These are phyloP conservation scores for Hemithea aestivaria DNA, from an alignment of 2,888 invertebrate genomes.

Conservation along the genomic window DNA sequence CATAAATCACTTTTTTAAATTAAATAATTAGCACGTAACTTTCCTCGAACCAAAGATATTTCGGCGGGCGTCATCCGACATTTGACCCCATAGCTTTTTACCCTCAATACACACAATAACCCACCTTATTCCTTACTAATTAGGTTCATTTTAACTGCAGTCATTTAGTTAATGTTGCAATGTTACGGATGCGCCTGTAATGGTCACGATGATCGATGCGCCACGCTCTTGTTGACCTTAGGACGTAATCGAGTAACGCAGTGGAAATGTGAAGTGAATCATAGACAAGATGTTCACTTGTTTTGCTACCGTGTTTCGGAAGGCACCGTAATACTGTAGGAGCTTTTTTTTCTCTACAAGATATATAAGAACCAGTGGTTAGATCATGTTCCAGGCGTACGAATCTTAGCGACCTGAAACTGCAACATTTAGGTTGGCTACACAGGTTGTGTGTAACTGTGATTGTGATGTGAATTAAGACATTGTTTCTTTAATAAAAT, in stretches of 20 bases:
- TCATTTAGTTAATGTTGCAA: slow-evolving; percentile 18
- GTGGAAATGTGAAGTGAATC: slow-evolving; percentile 5
- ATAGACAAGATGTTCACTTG: too few species aligned
- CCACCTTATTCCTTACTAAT: slow-evolving; percentile 5
- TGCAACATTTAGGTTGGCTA: too few species aligned
- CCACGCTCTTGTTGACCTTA: slow-evolving; percentile 28
- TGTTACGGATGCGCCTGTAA: slow-evolving; percentile 18
- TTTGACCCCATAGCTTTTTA: slow-evolving; percentile 19
- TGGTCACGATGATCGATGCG: slow-evolving; percentile 25
- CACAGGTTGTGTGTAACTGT: too few species aligned
- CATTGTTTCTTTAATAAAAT: too few species aligned
- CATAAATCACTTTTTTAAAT: slow-evolving; percentile 3
- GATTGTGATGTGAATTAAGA: too few species aligned
- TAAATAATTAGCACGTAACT: slow-evolving; percentile 10
- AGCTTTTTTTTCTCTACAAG: too few species aligned
- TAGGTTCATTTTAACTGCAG: slow-evolving; percentile 3
- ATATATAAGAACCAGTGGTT: too few species aligned
- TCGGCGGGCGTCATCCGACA: slow-evolving; percentile 22
- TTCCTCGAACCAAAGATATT: slow-evolving; percentile 14
- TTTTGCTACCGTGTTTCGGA: too few species aligned
- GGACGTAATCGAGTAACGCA: slow-evolving; percentile 19
- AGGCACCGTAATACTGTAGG: too few species aligned
- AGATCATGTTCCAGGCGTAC: too few species aligned
- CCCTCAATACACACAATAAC: not conserved
- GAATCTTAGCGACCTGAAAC: too few species aligned